Evolutionary conservation across 1,140 invertebrate genomes (phyloP).

Genomic region (Aphidius gifuensis): DNA sequence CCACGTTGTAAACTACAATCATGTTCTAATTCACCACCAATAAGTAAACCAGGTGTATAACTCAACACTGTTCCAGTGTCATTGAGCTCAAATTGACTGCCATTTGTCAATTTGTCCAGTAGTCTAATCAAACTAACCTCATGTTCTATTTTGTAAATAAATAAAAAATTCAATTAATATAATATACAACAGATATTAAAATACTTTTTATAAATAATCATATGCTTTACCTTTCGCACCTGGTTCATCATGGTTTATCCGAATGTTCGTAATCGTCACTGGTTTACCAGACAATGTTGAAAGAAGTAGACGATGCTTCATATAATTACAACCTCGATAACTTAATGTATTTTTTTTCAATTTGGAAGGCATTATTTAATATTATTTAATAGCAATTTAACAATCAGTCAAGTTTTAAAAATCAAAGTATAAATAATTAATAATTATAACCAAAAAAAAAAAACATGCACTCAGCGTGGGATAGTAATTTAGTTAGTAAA

Average conservation of each 20-base stretch:
- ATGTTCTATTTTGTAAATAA: conserved; percentile 64
- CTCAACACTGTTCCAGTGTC: conserved; percentile 88
- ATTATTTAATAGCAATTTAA: no score
- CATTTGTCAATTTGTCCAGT: conserved; percentile 92
- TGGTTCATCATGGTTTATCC: conserved; percentile 77
- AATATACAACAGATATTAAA: background rate
- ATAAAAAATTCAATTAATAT: conserved; percentile 18
- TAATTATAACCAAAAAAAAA: no score
- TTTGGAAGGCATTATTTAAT: no score
- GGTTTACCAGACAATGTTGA: conserved; percentile 87
- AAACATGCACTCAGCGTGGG: no score
- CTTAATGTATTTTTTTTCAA: conserved; percentile 44
- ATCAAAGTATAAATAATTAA: no score
- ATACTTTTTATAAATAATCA: conserved; percentile 4
- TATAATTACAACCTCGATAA: conserved; percentile 87
- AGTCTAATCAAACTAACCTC: conserved; percentile 89
- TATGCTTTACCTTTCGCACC: conserved; percentile 67
- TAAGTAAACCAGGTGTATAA: conserved; percentile 85
- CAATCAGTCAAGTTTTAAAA: no score
- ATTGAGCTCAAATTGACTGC: conserved; percentile 84
- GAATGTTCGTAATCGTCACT: conserved; percentile 82
- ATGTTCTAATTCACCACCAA: conserved; percentile 84
- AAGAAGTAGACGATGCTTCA: conserved; percentile 84
- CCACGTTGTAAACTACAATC: conserved; percentile 79
- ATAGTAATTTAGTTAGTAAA: no score